Base-by-base conservation (phyloP, 2,113 vertebrate species). In the Notiomystis cincta region DNA sequence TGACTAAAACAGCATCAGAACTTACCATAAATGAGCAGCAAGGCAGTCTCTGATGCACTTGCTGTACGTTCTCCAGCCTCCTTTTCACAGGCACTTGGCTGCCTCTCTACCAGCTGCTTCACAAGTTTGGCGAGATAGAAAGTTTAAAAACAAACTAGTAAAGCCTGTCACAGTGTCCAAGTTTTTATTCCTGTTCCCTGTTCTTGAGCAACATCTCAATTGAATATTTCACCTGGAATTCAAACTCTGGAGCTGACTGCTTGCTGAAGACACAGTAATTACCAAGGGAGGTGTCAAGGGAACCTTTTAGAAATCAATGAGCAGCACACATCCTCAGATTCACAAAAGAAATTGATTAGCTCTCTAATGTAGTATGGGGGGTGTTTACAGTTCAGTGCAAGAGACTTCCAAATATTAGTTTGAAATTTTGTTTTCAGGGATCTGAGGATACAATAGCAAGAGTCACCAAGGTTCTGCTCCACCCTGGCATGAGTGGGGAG, bases 291-390 rank as follows among this genome's bases (percentile, higher is more conserved):
- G 85, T 84, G 67, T 93, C 96, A 93, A 67, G 95, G 95, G 96
- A 97, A 88, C 95, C 75, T 95, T 93, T 94, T 69, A 95, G 94
- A 96, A 97, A 96, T 97, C 97, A 96, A 96, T 97, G 93, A 95
- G 82, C 93, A 97, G 60, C 91, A 89, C 87, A 76, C 78, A 89
- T 91, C 38, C 78, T 83, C 82, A 94, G 89, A 83, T 84, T 85
- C 10, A 12, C 35, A 15, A 95, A 91, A 97, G 66, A 92, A 97
- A 97, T 96, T 95, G 94, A 97, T 97, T 95, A 92, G 77, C 91
- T 92, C 53, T 95, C 42, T 90, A 72, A 89, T 48, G 62, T 87
- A 85, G 56, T 92, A 93, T 89, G 75, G 71, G 76, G 93, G 72
- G 40, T 47, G 94, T 96, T 58, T 76, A 44, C 50, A 95, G 80